Conservation (phyloP, 2,797 vertebrate genomes). For the Enteromius radiatus region DNA sequence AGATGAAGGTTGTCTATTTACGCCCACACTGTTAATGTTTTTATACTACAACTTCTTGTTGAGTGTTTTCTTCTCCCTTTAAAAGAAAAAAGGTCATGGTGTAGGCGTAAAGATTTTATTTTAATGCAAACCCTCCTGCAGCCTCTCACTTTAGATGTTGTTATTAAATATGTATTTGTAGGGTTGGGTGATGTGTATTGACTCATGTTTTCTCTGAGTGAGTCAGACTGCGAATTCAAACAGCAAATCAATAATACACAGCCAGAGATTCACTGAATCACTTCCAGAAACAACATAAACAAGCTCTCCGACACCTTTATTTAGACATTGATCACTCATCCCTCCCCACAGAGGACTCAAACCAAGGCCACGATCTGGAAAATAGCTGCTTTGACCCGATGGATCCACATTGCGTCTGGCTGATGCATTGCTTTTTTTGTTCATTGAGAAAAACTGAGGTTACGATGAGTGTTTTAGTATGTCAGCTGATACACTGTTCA, state of each 20-base stretch:
- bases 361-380: not conserved
- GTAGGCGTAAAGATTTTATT: slow-evolving; percentile 5
- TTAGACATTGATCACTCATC: slow-evolving; percentile 22
- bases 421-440: not conserved
- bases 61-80: not conserved
- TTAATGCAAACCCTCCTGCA: not conserved
- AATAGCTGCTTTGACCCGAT: not conserved
- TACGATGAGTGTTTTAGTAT: not conserved
- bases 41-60: not conserved
- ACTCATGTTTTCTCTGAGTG: slow-evolving; percentile 9
- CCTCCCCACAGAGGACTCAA: not conserved
- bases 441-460: slow-evolving; percentile 8
- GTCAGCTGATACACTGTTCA: not conserved
- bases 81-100: not conserved
- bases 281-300: slow-evolving; percentile 13
- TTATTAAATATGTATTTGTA: slow-evolving; percentile 17
- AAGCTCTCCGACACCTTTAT: not conserved
- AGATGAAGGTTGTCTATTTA: slow-evolving; percentile 31
- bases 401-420: not conserved
- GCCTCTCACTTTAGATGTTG: slow-evolving; percentile 10
- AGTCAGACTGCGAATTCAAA: slow-evolving; percentile 13
- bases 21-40: not conserved
- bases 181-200: slow-evolving; percentile 13
- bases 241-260: slow-evolving; percentile 33
- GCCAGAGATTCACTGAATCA: slow-evolving; percentile 9